Evolutionary conservation across 64 coral and sea anemone genomes (phyloP).

Genomic region (Montipora capricornis): DNA sequence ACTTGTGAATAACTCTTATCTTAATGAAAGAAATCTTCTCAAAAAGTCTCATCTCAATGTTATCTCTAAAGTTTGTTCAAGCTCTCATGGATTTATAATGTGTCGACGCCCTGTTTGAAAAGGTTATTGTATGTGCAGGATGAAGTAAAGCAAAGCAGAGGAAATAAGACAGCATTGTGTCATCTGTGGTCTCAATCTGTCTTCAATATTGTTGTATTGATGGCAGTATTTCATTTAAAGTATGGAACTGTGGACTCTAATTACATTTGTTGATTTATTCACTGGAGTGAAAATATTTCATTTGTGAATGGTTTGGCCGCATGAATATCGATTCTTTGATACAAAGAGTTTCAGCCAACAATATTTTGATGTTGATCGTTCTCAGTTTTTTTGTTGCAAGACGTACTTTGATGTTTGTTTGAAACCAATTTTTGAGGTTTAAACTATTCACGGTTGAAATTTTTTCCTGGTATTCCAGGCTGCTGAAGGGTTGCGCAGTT

Average conservation of each 20-base stretch:
- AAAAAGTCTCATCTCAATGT: not conserved
- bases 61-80: not conserved
- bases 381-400: not conserved
- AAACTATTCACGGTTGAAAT: not conserved
- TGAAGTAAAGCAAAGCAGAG: not conserved
- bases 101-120: not conserved
- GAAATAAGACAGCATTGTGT: not conserved
- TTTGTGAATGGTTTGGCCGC: not conserved
- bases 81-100: not conserved
- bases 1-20: not conserved
- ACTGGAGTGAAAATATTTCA: conserved; percentile 13
- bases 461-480: not conserved
- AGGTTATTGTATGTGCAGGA: not conserved
- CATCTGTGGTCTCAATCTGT: not conserved
- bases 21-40: not conserved
- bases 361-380: not conserved
- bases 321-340: not conserved
- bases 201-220: not conserved
- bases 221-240: not conserved
- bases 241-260: conserved; percentile 44
- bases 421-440: not conserved
- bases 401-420: not conserved
- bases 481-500: not conserved
- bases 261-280: not conserved
- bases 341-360: not conserved